A percentile compares a stretch with the other conserved stretches of the same genome.
Conservation (phyloP, 1,140 invertebrate genomes). For the Paralvinella palmiformis region DNA sequence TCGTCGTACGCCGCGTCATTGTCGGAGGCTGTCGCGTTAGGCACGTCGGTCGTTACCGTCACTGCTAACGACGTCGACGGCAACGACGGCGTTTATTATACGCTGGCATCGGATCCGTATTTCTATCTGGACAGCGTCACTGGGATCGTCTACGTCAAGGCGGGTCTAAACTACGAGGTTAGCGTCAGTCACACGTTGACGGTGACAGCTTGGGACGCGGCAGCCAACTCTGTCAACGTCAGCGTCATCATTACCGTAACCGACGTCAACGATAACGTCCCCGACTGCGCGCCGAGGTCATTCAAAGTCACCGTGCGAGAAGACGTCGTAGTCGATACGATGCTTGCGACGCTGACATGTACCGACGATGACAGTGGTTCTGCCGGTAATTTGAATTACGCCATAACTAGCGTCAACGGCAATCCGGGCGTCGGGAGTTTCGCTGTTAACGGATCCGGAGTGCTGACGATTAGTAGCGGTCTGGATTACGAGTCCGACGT, state of each 20-base stretch:
- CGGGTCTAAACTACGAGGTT: not conserved
- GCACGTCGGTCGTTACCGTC: constrained; percentile 21
- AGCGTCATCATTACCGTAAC: constrained; percentile 65
- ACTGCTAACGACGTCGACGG: constrained; percentile 27
- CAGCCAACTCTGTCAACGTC: not conserved
- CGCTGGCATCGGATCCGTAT: not conserved
- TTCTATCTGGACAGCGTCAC: not conserved
- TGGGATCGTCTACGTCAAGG: not conserved
- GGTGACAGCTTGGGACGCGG: not conserved
- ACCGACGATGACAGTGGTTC: not conserved
- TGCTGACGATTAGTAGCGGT: constrained; percentile 19
- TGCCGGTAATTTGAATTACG: not conserved
- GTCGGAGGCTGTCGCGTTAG: constrained; percentile 23
- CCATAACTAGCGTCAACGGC: not conserved
- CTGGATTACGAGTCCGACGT: constrained; percentile 28
- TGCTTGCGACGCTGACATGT: not conserved
- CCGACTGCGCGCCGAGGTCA: not conserved
- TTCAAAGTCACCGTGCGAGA: not conserved
- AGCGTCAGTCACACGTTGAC: not conserved
- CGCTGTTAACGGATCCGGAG: constrained; percentile 18
- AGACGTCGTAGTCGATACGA: not conserved
- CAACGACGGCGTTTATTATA: constrained; percentile 1
- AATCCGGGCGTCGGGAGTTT: not conserved
- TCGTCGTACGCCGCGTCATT: constrained; percentile 15
- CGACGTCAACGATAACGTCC: constrained; percentile 66